Conservation (phyloP, 2,797 vertebrate species). For the Hippocampus kuda region DNA sequence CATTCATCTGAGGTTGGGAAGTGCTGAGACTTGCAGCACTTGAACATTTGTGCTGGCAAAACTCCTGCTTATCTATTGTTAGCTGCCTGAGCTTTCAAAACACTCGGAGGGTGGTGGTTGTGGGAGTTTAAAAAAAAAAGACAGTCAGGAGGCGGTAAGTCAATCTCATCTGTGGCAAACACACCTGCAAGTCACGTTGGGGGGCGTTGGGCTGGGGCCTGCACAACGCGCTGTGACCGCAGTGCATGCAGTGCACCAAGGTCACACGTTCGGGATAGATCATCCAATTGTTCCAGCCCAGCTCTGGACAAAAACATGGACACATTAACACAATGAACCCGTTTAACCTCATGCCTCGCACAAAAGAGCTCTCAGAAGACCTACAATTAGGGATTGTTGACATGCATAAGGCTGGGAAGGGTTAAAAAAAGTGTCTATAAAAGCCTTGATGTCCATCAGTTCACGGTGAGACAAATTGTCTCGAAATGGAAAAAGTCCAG, state of each 20-base stretch:
- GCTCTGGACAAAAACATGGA: constrained; percentile 44
- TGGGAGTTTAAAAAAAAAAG: not conserved
- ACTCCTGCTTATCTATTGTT: constrained; percentile 12
- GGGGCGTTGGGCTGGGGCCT: constrained; percentile 11
- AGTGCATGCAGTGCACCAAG: constrained; percentile 51
- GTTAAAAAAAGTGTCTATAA: too few relatives aligned
- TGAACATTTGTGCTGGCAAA: constrained; percentile 20
- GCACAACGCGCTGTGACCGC: constrained; percentile 33
- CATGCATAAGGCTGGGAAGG: too few relatives aligned
- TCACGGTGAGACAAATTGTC: too few relatives aligned
- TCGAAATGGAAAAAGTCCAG: too few relatives aligned
- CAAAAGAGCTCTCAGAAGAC: too few relatives aligned
- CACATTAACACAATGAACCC: not conserved
- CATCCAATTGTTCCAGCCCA: constrained; percentile 70
- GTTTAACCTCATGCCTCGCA: not conserved
- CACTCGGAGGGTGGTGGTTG: not conserved
- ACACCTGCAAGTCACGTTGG: constrained; percentile 46
- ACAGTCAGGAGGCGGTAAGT: not conserved
- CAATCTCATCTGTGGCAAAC: not conserved
- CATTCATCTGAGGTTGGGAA: constrained; percentile 10
- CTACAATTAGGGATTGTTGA: too few relatives aligned
- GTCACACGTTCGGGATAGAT: constrained; percentile 62
- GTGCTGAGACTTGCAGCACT: constrained; percentile 10
- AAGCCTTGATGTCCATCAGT: too few relatives aligned
- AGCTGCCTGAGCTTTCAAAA: constrained; percentile 15